A percentile compares a stretch with the other conserved stretches of the same genome.
phyloP scores from a whole-genome alignment of 2,113 vertebrate genomes.

The Odocoileus hemionus region DNA sequence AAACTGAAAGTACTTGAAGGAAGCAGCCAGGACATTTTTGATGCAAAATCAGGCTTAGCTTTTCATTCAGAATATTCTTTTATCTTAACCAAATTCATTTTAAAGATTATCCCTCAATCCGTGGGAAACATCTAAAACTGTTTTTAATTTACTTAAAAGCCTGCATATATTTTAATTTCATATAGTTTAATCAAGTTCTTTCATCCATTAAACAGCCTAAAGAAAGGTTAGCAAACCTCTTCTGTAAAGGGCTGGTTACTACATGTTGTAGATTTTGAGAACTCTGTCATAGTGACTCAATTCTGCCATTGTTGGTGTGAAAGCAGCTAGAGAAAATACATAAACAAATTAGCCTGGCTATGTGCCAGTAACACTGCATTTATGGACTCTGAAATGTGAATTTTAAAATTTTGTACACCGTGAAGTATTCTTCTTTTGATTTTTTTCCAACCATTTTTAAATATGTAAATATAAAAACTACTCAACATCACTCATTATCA shows the following conservation, averaged over 20 bases:
- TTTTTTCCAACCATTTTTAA: not conserved
- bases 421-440: not conserved
- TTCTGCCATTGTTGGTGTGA: not conserved
- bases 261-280: not conserved
- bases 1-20: not conserved
- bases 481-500: not conserved
- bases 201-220: not conserved
- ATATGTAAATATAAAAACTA: not conserved
- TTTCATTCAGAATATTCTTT: not conserved
- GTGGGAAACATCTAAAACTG: not conserved
- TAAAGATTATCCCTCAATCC: not conserved
- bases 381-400: not conserved
- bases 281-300: not conserved
- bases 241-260: not conserved
- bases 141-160: conserved; percentile 5
- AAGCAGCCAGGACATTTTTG: not conserved
- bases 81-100: not conserved
- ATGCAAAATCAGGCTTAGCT: not conserved
- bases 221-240: not conserved
- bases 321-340: not conserved
- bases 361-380: not conserved
- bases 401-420: not conserved
- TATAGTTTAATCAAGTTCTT: not conserved
- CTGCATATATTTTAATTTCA: not conserved
- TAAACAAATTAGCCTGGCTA: not conserved